These are phyloP conservation scores for Ormyrus rosae DNA, from an alignment of 2,888 invertebrate species.

Conservation along the genomic window DNA sequence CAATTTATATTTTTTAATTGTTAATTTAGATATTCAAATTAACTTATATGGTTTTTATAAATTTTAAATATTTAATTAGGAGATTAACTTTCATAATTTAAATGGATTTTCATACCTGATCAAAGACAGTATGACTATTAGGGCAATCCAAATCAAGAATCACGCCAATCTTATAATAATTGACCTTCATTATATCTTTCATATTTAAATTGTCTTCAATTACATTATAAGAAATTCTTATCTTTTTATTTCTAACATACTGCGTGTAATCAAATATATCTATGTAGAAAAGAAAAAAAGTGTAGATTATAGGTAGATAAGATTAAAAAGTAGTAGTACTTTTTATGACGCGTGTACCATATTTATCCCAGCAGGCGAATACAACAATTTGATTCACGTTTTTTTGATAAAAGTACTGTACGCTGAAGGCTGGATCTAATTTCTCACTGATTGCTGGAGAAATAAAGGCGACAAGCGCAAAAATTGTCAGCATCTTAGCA, in stretches of 20 bases:
- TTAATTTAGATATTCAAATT: no score
- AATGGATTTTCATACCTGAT: conserved; percentile 59
- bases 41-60: not conserved
- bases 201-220: conserved; percentile 58
- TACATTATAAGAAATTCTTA: conserved; percentile 57
- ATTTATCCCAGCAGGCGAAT: conserved; percentile 62
- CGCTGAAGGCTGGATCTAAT: conserved; percentile 50
- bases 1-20: not conserved
- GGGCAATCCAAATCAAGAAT: conserved; percentile 66
- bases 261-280: conserved; percentile 58
- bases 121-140: conserved; percentile 60
- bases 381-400: conserved; percentile 59
- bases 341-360: conserved; percentile 41
- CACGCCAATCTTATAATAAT: conserved; percentile 66
- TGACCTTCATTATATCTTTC: conserved; percentile 58
- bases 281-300: conserved; percentile 28
- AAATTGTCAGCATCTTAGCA: not conserved
- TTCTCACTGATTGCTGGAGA: not conserved
- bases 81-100: not conserved
- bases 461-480: not conserved
- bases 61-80: not conserved
- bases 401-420: conserved; percentile 60
- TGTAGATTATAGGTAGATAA: not conserved
- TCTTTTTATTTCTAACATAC: conserved; percentile 46
- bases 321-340: not conserved